Conservation (phyloP, 2,113 vertebrate species). For the Mugil cephalus region DNA sequence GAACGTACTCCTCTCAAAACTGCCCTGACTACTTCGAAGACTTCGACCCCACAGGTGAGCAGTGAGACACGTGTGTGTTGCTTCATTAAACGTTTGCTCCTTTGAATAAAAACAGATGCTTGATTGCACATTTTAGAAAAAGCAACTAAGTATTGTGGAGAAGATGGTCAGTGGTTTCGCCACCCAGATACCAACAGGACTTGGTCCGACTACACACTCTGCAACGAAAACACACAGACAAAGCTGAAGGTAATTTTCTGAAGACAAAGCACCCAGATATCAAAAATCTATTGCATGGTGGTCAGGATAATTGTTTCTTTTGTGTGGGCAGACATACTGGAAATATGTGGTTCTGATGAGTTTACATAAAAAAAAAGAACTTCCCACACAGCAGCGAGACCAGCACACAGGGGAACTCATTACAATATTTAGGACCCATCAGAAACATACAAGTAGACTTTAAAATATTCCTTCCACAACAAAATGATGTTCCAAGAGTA, state of each 20-base stretch:
- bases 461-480: too few relatives aligned
- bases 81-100: neutral
- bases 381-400: too few relatives aligned
- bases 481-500: neutral
- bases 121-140: slow-evolving; percentile 84
- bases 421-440: too few relatives aligned
- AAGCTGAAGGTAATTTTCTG: slow-evolving; percentile 88
- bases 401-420: too few relatives aligned
- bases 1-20: slow-evolving; percentile 71
- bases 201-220: slow-evolving; percentile 97
- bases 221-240: slow-evolving; percentile 91
- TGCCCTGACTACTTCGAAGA: slow-evolving; percentile 95
- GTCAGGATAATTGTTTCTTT: slow-evolving; percentile 23
- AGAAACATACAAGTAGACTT: too few relatives aligned
- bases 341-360: neutral
- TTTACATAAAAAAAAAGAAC: slow-evolving; percentile 15
- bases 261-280: slow-evolving; percentile 15
- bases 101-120: neutral
- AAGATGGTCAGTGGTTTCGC: slow-evolving; percentile 92
- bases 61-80: neutral
- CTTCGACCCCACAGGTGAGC: slow-evolving; percentile 92
- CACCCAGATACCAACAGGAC: slow-evolving; percentile 95
- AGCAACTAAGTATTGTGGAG: slow-evolving; percentile 93
- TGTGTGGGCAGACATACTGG: neutral
- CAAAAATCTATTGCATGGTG: slow-evolving; percentile 12